Evolutionary conservation across 2,113 vertebrate genomes (phyloP), one percentile per base, ranked within the genome.

Genomic region (Amia ocellicauda): DNA sequence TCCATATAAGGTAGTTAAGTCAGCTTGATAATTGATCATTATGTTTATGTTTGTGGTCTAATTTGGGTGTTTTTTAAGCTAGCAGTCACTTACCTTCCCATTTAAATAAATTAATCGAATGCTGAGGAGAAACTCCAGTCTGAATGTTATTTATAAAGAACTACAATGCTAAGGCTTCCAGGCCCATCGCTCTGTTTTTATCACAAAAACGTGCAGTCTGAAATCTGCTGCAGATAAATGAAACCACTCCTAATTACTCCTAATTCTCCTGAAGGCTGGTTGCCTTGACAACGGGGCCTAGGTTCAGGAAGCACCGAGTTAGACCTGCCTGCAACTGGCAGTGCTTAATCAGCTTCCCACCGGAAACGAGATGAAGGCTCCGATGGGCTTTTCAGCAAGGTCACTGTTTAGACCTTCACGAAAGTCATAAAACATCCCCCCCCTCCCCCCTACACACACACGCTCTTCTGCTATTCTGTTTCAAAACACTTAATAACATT

Each of bases 311-410:
- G 79, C 68, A 71, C 74, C 62, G 70, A 31, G 70, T 73, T 73
- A 80, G 71, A 69, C 65, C 74, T 68, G 70, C 70, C 72, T 63
- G 75, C 76, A 69, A 80, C 77, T 66, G 71, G 78, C 64, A 36
- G 53, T 68, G 58, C 80, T 83, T 80, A 71, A 80, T 85, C 77
- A 69, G 65, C 75, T 72, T 74, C 70, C 65, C 60, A 76, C 65
- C 58, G 80, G 83, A 85, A 83, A 81, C 78, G 73, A 76, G 73
- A 41, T 17, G 16, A 43, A 19, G 20, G n/a, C 27, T 9, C 7
- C 10, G 5, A n/a, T 5, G 57, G 69, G 69, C 69, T 80, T 68
- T 59, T 70, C 62, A 68, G 9, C 81, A 80, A 85, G 81, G 84
- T 78, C 81, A 65, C 78, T 45, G 41, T 73, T 65, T 59, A 74